Percentiles rank a stretch among this genome's conserved stretches.
These are phyloP conservation scores for Cyphomyrmex costatus DNA, from an alignment of 1,140 invertebrate species.

Conservation along the genomic window DNA sequence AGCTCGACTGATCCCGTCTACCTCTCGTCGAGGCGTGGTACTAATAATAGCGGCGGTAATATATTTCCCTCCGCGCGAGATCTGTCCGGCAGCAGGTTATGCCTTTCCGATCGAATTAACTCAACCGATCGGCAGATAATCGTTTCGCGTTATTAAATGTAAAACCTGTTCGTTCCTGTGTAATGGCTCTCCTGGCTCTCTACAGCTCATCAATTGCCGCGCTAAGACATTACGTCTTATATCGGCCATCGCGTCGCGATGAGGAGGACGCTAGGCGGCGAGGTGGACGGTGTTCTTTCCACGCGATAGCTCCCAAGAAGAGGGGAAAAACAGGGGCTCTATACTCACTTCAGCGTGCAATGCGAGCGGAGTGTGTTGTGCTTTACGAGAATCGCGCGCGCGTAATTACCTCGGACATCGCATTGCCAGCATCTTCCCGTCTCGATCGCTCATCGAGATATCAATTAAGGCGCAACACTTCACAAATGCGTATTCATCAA, in stretches of 20 bases:
- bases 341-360: constrained; percentile 27
- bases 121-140: constrained; percentile 66
- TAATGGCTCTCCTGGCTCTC: constrained; percentile 62
- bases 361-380: constrained; percentile 35
- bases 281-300: constrained; percentile 18
- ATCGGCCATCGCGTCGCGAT: constrained; percentile 53
- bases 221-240: constrained; percentile 36
- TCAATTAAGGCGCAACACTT: constrained; percentile 42
- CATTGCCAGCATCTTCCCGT: constrained; percentile 35
- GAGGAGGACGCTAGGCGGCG: not conserved
- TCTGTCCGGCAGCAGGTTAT: constrained; percentile 61
- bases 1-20: constrained; percentile 30
- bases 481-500: constrained; percentile 23
- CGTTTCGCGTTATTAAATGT: constrained; percentile 71
- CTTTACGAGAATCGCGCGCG: constrained; percentile 37
- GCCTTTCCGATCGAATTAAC: constrained; percentile 70
- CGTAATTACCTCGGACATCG: constrained; percentile 35
- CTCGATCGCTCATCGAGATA: constrained; percentile 22
- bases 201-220: constrained; percentile 65
- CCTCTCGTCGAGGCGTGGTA: constrained; percentile 39
- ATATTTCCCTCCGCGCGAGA: constrained; percentile 59
- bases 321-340: constrained; percentile 35
- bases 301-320: constrained; percentile 19
- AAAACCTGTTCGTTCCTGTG: constrained; percentile 67
- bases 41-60: constrained; percentile 60